Conservation (phyloP, 2,113 vertebrate species). For the Rhynchopsitta pachyrhyncha region DNA sequence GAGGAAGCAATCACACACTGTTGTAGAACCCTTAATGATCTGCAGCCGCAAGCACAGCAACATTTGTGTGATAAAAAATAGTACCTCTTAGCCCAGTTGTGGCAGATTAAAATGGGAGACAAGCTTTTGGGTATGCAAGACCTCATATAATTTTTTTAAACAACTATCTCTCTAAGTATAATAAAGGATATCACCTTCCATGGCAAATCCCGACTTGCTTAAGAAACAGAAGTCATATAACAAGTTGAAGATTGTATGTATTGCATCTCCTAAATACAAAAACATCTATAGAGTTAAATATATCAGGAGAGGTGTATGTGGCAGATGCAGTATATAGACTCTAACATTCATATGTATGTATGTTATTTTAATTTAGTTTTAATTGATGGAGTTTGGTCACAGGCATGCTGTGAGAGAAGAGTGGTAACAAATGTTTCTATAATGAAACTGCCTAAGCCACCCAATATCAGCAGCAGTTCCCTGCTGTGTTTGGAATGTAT, state of each 20-base stretch:
- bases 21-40: not conserved
- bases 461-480: not conserved
- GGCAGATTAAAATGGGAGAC: not conserved
- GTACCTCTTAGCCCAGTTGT: not conserved
- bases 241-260: not conserved
- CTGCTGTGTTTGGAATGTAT: not conserved
- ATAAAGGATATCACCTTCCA: not conserved
- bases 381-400: not conserved
- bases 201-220: not conserved
- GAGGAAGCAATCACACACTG: not conserved
- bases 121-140: not conserved
- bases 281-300: not conserved
- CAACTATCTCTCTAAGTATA: not conserved
- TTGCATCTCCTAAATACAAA: not conserved
- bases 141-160: not conserved
- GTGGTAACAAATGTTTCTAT: not conserved
- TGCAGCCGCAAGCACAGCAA: not conserved
- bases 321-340: not conserved
- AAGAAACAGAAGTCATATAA: not conserved
- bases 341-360: not conserved
- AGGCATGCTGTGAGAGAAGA: not conserved
- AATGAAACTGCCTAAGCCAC: not conserved
- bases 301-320: not conserved
- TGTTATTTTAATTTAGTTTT: not conserved
- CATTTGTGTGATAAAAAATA: not conserved